Evolutionary conservation across 2,113 vertebrate genomes (phyloP), one percentile per base, ranked within the genome.

Genomic region (Boulengerochromis microlepis): DNA sequence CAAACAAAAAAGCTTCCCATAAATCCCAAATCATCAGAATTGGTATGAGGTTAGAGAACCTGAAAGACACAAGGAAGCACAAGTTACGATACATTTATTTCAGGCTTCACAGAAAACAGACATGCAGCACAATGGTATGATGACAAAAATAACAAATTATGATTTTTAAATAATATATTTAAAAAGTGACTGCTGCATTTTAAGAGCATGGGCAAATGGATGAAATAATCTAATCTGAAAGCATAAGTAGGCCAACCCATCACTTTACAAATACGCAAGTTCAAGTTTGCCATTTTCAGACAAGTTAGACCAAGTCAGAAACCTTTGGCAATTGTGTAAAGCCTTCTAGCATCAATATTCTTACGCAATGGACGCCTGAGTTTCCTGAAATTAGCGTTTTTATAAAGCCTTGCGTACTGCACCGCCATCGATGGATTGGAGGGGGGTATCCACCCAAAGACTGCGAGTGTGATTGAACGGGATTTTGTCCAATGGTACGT

Each of bases 21-120:
- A 50, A 88, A 74, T 69, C 33, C 19, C 33, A 66, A 83, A 86
- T 74, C 85, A 86, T 89, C 26, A n/a, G 87, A 83, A 80, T 76
- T 83, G 42, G 35, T 81, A 47, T 31, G 54, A 59, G 29, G 50
- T 66, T 52, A 80, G 57, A 66, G 29, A 54, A 90, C 90, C 94
- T 95, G 90, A 42, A 81, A 84, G n/a, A 88, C 5, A 84, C 16
- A 81, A 24, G 7, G 53, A 82, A 87, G 86, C 6, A 86, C 16
- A 53, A n/a, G 29, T 86, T 61, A 86, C 8, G 26, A 16, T 45
- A 57, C 53, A 40, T 83, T 33, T 53, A 52, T 24, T 57, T 16
- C 2, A 74, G 50, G 42, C 22, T 22, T 64, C 18, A 29, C n/a
- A 56, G 16, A 29, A 12, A 38, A 71, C 10, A 22, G 26, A 8